Conservation (phyloP, 2,113 vertebrate genomes). For the Pelobates fuscus region DNA sequence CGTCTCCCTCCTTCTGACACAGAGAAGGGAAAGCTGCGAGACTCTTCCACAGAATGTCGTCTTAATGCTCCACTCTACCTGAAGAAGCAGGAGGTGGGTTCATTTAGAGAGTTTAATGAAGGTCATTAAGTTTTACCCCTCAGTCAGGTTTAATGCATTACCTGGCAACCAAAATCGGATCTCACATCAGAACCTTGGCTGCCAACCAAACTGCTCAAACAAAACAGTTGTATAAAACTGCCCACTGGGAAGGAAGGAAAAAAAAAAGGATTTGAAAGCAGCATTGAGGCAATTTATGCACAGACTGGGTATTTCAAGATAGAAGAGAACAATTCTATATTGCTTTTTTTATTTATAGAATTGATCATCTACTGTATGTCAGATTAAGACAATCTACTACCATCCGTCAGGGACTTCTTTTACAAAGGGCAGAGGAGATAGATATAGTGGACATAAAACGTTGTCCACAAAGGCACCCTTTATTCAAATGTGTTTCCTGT, state of each 20-base stretch:
- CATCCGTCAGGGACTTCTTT: too few relatives aligned
- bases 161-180: conserved; percentile 75
- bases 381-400: too few relatives aligned
- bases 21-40: conserved; percentile 66
- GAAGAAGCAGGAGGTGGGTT: conserved; percentile 74
- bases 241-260: conserved; percentile 52
- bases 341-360: not conserved
- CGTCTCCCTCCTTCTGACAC: conserved; percentile 62
- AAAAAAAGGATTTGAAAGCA: conserved; percentile 64
- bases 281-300: conserved; percentile 60
- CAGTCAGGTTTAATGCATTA: conserved; percentile 73
- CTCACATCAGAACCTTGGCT: conserved; percentile 72
- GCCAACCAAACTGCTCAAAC: conserved; percentile 65
- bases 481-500: too few relatives aligned
- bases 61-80: conserved; percentile 69
- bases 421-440: too few relatives aligned
- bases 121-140: conserved; percentile 77
- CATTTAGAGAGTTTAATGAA: conserved; percentile 74
- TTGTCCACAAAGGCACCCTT: too few relatives aligned
- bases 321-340: conserved; percentile 56
- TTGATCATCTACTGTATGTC: not conserved
- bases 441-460: too few relatives aligned
- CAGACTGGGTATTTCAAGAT: conserved; percentile 53
- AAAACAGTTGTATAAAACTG: conserved; percentile 64
- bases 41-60: conserved; percentile 60